Conservation (phyloP, 1,140 invertebrate species). For the Drosophila tristis region DNA sequence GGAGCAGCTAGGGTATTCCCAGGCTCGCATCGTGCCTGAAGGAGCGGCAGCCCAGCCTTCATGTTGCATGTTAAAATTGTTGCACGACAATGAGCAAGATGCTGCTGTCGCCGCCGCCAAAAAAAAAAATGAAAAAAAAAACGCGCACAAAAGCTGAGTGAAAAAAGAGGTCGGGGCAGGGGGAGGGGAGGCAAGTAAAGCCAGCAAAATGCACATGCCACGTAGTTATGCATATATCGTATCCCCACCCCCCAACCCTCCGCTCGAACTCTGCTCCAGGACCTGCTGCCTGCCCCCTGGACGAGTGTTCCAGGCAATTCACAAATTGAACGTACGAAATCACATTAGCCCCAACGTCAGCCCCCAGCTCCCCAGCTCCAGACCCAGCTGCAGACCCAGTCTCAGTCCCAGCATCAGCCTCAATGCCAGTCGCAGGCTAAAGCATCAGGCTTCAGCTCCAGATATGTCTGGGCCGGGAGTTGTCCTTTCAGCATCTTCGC, state of each 20-base stretch:
- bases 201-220: constrained; percentile 71
- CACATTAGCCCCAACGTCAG: constrained; percentile 69
- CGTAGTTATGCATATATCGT: constrained; percentile 78
- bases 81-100: constrained; percentile 71
- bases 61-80: constrained; percentile 77
- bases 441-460: constrained; percentile 13
- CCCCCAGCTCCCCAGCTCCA: constrained; percentile 41
- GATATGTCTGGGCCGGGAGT: not conserved
- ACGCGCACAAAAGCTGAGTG: constrained; percentile 2
- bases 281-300: constrained; percentile 1
- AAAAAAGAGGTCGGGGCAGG: not conserved
- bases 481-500: constrained; percentile 63
- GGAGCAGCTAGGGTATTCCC: not conserved
- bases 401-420: constrained; percentile 15
- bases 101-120: constrained; percentile 52
- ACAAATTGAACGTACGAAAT: constrained; percentile 80
- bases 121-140: constrained; percentile 13
- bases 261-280: not conserved
- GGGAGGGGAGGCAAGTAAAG: constrained; percentile 25
- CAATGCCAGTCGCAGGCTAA: constrained; percentile 12
- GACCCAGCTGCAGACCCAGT: too few relatives aligned
- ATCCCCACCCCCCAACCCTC: constrained; percentile 17
- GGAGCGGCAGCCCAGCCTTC: constrained; percentile 7
- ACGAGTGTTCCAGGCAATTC: constrained; percentile 68
- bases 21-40: not conserved